Evolutionary conservation across 1,140 invertebrate species (phyloP).

Genomic region (Drosophila cardini): DNA sequence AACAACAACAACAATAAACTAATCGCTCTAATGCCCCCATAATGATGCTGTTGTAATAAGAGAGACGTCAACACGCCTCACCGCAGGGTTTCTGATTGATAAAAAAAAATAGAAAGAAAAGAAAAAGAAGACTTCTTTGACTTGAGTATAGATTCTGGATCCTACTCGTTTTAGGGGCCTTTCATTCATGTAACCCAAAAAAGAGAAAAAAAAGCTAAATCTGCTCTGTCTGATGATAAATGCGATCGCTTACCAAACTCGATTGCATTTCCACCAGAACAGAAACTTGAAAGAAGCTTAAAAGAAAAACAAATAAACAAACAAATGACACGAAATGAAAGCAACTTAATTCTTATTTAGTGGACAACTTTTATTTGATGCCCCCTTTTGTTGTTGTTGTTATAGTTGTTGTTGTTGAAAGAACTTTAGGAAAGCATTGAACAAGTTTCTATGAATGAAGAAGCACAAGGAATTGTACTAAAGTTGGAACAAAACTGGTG

Average conservation of each 20-base stretch:
- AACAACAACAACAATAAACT: slow-evolving; percentile 57
- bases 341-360: slow-evolving; percentile 76
- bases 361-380: slow-evolving; percentile 47
- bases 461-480: slow-evolving; percentile 26
- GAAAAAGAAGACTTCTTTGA: slow-evolving; percentile 3
- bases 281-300: not conserved
- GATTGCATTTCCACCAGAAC: slow-evolving; percentile 28
- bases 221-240: slow-evolving; percentile 37
- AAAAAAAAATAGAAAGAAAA: slow-evolving; percentile 45
- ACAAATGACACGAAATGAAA: slow-evolving; percentile 34
- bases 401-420: slow-evolving; percentile 12
- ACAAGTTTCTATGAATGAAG: slow-evolving; percentile 59
- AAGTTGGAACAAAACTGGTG: not conserved
- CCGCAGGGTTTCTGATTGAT: slow-evolving; percentile 78
- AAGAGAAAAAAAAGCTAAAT: not conserved
- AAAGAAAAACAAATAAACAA: slow-evolving; percentile 26
- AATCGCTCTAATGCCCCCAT: slow-evolving; percentile 78
- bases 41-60: slow-evolving; percentile 79
- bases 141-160: not conserved
- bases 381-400: slow-evolving; percentile 22
- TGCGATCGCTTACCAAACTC: slow-evolving; percentile 40
- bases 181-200: slow-evolving; percentile 33
- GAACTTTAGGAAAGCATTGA: slow-evolving; percentile 32
- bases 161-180: not conserved
- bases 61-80: slow-evolving; percentile 79